Conservation (phyloP, 2,888 invertebrate species). For the Portevinia maculata region DNA sequence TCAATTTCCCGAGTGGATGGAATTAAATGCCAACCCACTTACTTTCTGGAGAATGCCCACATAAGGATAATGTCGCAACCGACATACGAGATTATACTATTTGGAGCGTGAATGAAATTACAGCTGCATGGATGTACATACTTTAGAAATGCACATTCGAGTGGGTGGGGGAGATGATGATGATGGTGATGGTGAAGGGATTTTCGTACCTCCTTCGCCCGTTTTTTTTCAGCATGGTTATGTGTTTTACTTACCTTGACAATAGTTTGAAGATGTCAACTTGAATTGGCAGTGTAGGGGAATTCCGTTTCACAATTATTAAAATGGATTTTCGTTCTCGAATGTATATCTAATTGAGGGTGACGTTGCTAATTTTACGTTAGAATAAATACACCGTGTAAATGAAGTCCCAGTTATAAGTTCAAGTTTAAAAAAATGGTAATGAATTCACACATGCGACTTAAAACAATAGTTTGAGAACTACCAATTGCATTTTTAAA, state of each 20-base stretch:
- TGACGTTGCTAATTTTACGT: constrained; percentile 51
- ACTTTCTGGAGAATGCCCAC: constrained; percentile 39
- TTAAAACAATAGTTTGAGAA: too few relatives aligned
- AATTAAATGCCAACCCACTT: constrained; percentile 54
- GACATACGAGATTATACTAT: constrained; percentile 38
- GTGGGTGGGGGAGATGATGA: constrained; percentile 53
- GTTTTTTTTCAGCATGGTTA: background rate
- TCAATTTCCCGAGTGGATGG: constrained; percentile 32
- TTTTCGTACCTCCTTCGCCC: background rate
- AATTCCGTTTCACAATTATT: constrained; percentile 41
- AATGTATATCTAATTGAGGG: constrained; percentile 43
- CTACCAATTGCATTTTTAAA: too few relatives aligned
- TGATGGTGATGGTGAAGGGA: constrained; percentile 8
- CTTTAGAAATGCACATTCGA: constrained; percentile 13
- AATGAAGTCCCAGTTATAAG: constrained; percentile 19
- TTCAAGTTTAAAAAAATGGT: constrained; percentile 18
- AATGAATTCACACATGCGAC: background rate
- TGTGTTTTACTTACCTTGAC: constrained; percentile 29
- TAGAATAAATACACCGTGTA: constrained; percentile 8
- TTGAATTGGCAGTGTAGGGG: constrained; percentile 5
- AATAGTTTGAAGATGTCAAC: constrained; percentile 35
- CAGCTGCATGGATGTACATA: constrained; percentile 54
- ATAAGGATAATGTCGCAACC: constrained; percentile 42
- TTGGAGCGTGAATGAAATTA: constrained; percentile 63
- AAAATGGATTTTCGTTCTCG: constrained; percentile 24